phyloP scores from a whole-genome alignment of 2,113 vertebrate species.

The Alaudala cheleensis region DNA sequence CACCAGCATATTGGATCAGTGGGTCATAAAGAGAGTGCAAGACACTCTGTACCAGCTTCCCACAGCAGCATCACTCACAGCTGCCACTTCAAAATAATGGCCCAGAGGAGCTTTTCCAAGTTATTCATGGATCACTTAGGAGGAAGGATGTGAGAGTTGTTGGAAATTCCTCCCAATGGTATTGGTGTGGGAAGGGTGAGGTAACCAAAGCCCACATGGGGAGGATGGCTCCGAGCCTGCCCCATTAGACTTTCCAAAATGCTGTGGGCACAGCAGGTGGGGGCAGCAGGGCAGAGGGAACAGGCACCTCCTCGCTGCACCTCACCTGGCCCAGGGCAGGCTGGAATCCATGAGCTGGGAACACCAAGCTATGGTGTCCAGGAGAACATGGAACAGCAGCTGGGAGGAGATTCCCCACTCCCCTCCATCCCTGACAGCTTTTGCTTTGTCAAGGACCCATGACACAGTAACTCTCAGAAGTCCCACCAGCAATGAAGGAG shows the following conservation, averaged over 20 bases:
- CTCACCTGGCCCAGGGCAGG: neutral
- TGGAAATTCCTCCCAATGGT: neutral
- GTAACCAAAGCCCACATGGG: neutral
- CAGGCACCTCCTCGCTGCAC: fast-evolving
- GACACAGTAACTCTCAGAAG: neutral
- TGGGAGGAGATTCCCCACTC: neutral
- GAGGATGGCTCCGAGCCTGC: neutral
- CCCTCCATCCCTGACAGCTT: neutral
- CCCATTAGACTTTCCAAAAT: neutral
- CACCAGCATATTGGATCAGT: neutral
- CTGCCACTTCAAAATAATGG: neutral
- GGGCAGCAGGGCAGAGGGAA: neutral
- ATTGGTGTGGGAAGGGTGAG: neutral
- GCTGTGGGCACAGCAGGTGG: neutral
- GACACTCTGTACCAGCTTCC: neutral
- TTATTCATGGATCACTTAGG: neutral
- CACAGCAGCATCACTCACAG: neutral
- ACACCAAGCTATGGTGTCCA: neutral
- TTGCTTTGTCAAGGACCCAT: neutral
- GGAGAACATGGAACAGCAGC: neutral
- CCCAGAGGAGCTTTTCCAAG: neutral
- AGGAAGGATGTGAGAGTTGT: neutral
- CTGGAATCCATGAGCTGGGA: neutral
- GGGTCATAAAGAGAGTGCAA: neutral
- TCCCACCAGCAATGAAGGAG: neutral